Conservation (phyloP, 1,140 invertebrate genomes). For the Metopolophium dirhodum region DNA sequence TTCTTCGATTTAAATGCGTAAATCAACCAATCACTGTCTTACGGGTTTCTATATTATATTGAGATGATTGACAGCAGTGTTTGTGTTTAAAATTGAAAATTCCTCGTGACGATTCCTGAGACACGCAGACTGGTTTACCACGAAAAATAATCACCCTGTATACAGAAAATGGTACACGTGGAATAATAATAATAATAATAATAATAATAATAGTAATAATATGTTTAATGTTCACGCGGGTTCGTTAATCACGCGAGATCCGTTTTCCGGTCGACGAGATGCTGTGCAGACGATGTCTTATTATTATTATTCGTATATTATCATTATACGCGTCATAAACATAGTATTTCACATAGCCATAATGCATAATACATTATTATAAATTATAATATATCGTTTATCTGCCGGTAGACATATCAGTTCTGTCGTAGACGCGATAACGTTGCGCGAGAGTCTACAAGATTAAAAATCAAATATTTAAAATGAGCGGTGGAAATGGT, state of each 20-base stretch:
- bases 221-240: slow-evolving; percentile 1
- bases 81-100: neutral
- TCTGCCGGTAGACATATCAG: neutral
- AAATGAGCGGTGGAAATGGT: neutral
- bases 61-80: neutral
- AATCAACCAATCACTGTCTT: neutral
- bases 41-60: neutral
- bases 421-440: neutral
- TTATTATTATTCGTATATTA: neutral
- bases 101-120: neutral
- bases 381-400: neutral
- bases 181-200: neutral
- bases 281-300: neutral
- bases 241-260: neutral
- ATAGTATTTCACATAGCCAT: neutral
- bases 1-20: neutral
- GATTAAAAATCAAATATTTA: slow-evolving; percentile 1
- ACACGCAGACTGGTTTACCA: neutral
- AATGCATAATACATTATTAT: neutral
- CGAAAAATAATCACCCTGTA: neutral
- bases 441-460: neutral
- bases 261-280: neutral
- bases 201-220: neutral
- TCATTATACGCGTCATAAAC: neutral
- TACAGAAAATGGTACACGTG: neutral